Conservation (phyloP, 2,888 invertebrate genomes). For the Temnothorax ravouxi region DNA sequence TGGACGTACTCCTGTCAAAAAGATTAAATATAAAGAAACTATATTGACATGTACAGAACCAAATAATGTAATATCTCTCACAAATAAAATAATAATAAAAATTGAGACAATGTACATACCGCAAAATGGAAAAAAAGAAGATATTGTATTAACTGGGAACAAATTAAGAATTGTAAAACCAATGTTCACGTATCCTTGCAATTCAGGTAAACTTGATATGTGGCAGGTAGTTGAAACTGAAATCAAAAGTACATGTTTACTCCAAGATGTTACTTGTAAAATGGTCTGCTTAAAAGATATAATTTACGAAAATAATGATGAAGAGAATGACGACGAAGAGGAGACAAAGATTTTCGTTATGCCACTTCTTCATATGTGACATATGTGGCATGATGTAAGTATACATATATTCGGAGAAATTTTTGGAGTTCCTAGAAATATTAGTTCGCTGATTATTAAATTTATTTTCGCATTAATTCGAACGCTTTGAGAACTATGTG, state of each 20-base stretch:
- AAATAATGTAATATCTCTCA: not conserved
- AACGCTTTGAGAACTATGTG: not conserved
- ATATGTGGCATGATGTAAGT: too few relatives aligned
- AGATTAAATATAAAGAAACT: conserved; percentile 1
- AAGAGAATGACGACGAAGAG: not conserved
- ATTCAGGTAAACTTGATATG: not conserved
- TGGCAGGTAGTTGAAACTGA: not conserved
- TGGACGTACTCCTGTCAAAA: not conserved
- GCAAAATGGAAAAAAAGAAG: not conserved
- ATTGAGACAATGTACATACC: not conserved
- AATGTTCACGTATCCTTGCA: not conserved
- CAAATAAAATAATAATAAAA: not conserved
- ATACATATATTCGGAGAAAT: not conserved
- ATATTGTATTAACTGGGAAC: not conserved
- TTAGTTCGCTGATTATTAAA: not conserved
- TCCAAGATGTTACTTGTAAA: not conserved
- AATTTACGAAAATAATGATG: not conserved
- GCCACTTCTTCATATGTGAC: conserved; percentile 4
- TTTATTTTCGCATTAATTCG: not conserved
- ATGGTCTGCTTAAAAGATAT: not conserved
- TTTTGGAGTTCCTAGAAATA: not conserved
- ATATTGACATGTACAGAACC: conserved; percentile 1
- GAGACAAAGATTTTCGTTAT: not conserved
- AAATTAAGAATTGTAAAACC: not conserved
- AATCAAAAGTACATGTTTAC: not conserved